Base-by-base conservation (phyloP, 2,113 vertebrate species). In the Galemys pyrenaicus region DNA sequence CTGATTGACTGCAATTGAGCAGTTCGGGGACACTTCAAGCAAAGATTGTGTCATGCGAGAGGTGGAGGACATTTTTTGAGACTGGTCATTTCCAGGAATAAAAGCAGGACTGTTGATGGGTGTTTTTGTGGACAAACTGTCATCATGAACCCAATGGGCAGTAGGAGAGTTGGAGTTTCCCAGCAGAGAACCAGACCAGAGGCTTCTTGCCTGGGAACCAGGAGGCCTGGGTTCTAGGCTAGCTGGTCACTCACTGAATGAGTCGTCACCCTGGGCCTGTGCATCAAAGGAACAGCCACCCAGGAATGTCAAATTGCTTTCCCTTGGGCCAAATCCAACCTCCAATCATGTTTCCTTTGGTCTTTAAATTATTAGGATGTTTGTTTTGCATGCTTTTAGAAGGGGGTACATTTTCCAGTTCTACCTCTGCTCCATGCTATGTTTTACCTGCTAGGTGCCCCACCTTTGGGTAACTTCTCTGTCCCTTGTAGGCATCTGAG, bases 321-420 rank as follows among this genome's bases (percentile, higher is more conserved):
- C 37, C n/a, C 13, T 62, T 85, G 44, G 39, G 56, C 35, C 81
- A 95, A 65, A 86, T 82, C 46, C 92, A 86, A 51, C 46, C 56
- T 89, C 37, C 8, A 44, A 30, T 19, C 82, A 41, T 83, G 88
- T 95, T 91, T 91, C 73, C 60, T 96, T 94, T 91, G 62, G 28
- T 54, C 75, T 79, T 4, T 17, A 65, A 28, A 65, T 89, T 60
- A 44, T 68, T 56, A 83, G 46, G 30, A 39, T n/a, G 49, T 64
- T 73, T 15, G 41, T 74, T 80, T 85, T 70, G 62, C 81, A 24
- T 78, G 67, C 37, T 51, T 4, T 11, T 67, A 60, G 46, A 79
- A 64, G 56, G 62, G 19, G 35, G 62, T 12, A 35, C 37, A 15
- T 41, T 56, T 84, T 93, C 22, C 28, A 78, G 13, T 12, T 22